These are phyloP conservation scores for Gallinago solitaria DNA, from an alignment of 2,797 vertebrate genomes.

Conservation along the genomic window DNA sequence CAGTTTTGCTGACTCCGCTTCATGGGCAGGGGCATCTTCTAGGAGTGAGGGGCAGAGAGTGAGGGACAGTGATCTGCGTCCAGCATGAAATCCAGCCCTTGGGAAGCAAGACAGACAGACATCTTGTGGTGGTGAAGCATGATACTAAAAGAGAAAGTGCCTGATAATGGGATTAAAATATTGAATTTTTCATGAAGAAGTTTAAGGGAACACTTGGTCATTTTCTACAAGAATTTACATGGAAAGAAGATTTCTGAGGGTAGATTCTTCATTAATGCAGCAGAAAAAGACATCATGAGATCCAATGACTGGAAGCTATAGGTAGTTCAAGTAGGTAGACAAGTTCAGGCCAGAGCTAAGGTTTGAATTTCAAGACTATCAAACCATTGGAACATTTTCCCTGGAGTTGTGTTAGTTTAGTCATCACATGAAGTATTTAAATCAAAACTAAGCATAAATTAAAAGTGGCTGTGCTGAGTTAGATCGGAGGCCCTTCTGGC, in stretches of 20 bases:
- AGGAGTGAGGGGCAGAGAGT: neutral
- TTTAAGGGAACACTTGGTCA: neutral
- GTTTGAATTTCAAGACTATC: neutral
- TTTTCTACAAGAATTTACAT: neutral
- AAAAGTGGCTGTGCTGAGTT: neutral
- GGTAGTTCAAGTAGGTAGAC: neutral
- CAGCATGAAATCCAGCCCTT: neutral
- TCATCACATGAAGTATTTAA: neutral
- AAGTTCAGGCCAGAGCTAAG: neutral
- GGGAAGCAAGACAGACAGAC: neutral
- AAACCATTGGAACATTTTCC: neutral
- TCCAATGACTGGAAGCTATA: neutral
- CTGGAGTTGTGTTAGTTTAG: neutral
- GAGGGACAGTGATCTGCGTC: neutral
- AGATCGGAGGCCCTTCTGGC: neutral
- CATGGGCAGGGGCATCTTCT: neutral
- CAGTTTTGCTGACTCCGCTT: neutral
- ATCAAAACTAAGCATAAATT: neutral
- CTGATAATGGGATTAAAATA: neutral
- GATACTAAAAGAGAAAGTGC: neutral
- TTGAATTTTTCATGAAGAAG: neutral
- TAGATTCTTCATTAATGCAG: neutral
- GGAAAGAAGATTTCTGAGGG: neutral
- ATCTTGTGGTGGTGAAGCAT: neutral
- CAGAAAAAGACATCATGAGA: neutral